Evolutionary conservation across 2,888 invertebrate species (phyloP).

Genomic region (Oxystoma pomonae): DNA sequence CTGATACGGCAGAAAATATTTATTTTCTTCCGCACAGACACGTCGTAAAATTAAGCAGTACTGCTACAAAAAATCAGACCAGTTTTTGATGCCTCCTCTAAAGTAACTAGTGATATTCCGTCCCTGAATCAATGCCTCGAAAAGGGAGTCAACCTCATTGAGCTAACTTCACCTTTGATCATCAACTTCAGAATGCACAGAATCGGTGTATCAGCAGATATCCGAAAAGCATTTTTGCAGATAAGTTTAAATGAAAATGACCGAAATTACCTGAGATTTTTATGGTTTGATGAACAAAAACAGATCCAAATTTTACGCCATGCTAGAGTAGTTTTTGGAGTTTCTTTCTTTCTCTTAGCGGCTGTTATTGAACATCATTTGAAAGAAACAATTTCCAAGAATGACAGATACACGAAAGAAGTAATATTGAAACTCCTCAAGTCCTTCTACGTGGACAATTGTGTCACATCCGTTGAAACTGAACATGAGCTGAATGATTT

Average conservation of each 20-base stretch:
- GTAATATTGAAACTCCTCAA: background rate
- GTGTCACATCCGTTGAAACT: background rate
- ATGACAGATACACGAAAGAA: background rate
- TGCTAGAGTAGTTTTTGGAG: constrained; percentile 16
- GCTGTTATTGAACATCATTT: constrained; percentile 18
- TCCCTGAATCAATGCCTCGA: constrained; percentile 31
- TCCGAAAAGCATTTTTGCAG: constrained; percentile 35
- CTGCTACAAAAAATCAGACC: constrained; percentile 21
- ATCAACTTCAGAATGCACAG: constrained; percentile 22
- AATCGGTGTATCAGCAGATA: constrained; percentile 28
- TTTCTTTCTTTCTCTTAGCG: constrained; percentile 19
- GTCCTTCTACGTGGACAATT: background rate
- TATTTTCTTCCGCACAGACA: constrained; percentile 15
- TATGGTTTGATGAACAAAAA: constrained; percentile 25
- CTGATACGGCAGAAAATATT: background rate
- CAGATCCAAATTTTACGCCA: constrained; percentile 17
- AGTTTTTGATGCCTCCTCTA: constrained; percentile 33
- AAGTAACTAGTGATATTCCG: constrained; percentile 20
- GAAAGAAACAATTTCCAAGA: constrained; percentile 4
- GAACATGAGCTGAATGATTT: background rate
- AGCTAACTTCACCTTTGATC: constrained; percentile 15
- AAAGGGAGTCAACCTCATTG: constrained; percentile 23
- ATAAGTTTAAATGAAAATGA: constrained; percentile 29
- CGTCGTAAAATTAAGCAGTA: constrained; percentile 9
- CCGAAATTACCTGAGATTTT: constrained; percentile 32